A percentile compares a stretch with the other conserved stretches of the same genome.
Evolutionary conservation across 2,888 invertebrate genomes (phyloP).

Genomic region (Sminthurides aquaticus): DNA sequence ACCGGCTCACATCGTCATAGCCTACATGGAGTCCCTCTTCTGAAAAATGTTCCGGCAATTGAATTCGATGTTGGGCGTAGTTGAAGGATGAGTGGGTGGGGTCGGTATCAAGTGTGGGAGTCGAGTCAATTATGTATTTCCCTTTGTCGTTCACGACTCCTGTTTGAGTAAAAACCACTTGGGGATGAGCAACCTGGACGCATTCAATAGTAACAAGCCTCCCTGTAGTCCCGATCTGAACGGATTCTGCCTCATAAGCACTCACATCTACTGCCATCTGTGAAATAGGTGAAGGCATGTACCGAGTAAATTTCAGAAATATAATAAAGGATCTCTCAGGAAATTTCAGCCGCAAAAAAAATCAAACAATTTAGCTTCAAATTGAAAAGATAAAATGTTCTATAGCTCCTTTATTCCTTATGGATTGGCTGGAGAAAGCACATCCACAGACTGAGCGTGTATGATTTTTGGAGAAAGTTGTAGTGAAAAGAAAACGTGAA

Average conservation of each 20-base stretch:
- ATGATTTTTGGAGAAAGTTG: too few relatives aligned
- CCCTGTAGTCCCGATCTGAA: constrained; percentile 12
- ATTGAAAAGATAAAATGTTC: too few relatives aligned
- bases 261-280: constrained; percentile 3
- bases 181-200: constrained; percentile 13
- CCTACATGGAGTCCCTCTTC: constrained; percentile 18
- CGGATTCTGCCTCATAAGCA: constrained; percentile 15
- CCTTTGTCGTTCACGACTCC: constrained; percentile 11
- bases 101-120: constrained; percentile 6
- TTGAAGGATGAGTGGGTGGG: constrained; percentile 18
- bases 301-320: not conserved
- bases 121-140: constrained; percentile 11
- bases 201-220: constrained; percentile 12
- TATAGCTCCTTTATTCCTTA: too few relatives aligned
- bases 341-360: too few relatives aligned
- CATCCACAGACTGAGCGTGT: too few relatives aligned
- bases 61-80: constrained; percentile 18
- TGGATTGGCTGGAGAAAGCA: too few relatives aligned
- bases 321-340: too few relatives aligned
- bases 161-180: constrained; percentile 18
- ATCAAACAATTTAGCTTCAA: too few relatives aligned
- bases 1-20: constrained; percentile 16
- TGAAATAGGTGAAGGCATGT: too few relatives aligned
- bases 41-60: constrained; percentile 17
- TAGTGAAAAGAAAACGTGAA: too few relatives aligned